Percentiles rank a stretch among this genome's conserved stretches.
phyloP scores from a whole-genome alignment of 2,888 invertebrate species.

The Idaea biselata region DNA sequence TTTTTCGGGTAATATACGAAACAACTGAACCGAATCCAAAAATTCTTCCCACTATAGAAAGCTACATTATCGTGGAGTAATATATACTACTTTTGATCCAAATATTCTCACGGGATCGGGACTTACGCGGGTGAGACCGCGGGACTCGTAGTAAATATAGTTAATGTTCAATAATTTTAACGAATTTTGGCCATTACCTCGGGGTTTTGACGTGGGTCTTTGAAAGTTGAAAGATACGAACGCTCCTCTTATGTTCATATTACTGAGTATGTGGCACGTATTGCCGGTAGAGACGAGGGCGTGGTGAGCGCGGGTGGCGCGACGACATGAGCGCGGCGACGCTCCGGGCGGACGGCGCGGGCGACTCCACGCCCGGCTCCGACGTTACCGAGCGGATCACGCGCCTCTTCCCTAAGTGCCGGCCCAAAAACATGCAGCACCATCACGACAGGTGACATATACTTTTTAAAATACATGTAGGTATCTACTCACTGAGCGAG shows the following conservation, averaged over 20 bases:
- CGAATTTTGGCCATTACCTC: not conserved
- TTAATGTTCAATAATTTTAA: no score
- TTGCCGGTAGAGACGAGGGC: conserved; percentile 69
- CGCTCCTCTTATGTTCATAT: conserved; percentile 19
- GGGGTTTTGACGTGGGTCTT: not conserved
- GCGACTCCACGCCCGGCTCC: conserved; percentile 77
- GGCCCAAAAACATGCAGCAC: conserved; percentile 83
- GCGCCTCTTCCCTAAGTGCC: conserved; percentile 92
- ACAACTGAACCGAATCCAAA: no score
- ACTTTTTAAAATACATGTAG: not conserved
- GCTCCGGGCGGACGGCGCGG: conserved; percentile 72
- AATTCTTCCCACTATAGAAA: no score
- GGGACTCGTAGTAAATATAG: no score
- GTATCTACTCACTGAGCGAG: not conserved
- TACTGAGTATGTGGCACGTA: conserved; percentile 53
- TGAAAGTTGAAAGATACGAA: not conserved
- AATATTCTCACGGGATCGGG: no score
- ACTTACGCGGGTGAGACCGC: no score
- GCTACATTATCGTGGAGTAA: no score
- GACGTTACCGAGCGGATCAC: conserved; percentile 88
- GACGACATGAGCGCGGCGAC: conserved; percentile 74
- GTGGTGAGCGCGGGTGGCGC: conserved; percentile 56
- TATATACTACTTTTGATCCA: no score
- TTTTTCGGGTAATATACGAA: no score
- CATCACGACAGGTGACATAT: conserved; percentile 64